Evolutionary conservation across 2,113 vertebrate species (phyloP), one percentile per base, ranked within the genome.

Genomic region (Phrynocephalus versicolor): DNA sequence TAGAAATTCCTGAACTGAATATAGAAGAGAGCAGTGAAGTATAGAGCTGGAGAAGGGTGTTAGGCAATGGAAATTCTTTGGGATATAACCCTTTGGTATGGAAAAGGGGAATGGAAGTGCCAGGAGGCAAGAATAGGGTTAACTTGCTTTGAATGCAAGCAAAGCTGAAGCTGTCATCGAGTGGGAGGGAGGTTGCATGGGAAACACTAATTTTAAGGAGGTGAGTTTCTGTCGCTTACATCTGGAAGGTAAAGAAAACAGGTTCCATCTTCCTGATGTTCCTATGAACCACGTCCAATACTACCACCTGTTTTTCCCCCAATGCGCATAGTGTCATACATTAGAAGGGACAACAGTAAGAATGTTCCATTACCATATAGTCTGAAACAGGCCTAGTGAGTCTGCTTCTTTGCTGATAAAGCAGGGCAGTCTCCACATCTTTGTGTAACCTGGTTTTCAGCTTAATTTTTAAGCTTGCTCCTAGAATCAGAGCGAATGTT

Each of bases 401-500:
- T 89, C 83, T 91, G 82, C 60, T 37, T n/a, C 67, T 89, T 92
- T 90, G 82, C 21, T 27, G 0, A 74, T n/a, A 37, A 69, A 89
- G 77, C 69, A 89, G 39, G 88, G 84, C 85, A 60, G 87, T 84
- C 87, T 92, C 72, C 70, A 1, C 89, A 73, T 91, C 93, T 90
- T 33, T 78, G 87, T 67, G 75, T 92, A 85, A 93, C 84, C 82
- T 90, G 73, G 92, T 94, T 45, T 60, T 87, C 69, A 81, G 21
- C n/a, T 69, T 90, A 67, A 93, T 89, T 85, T 92, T 85, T 51
- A 92, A 89, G 81, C 62, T 30, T 86, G 21, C 21, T 82, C 51
- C n/a, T 70, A 57, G n/a, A 71, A 71, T 19, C 10, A 70, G 79
- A 30, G 15, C 33, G 57, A 57, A 62, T 21, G 10, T 35, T 62